Evolutionary conservation across 2,113 vertebrate genomes (phyloP), one percentile per base, ranked within the genome.

Genomic region (Tyrannus savana): DNA sequence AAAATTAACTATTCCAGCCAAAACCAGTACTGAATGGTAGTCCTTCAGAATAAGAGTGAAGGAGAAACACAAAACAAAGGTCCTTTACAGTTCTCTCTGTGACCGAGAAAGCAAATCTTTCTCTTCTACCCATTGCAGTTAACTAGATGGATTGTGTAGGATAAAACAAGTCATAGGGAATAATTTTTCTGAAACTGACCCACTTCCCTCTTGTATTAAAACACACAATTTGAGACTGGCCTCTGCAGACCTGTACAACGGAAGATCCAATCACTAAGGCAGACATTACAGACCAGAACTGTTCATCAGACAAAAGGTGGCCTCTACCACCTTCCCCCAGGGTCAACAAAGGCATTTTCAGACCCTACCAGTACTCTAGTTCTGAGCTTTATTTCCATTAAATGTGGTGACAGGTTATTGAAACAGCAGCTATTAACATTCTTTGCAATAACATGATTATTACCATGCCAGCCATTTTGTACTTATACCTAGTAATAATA

Each of bases 301-400:
- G 18, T 10, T 79, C 0, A 0, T 50, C 46, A 79, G 33, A 69
- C 3, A 46, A 55, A n/a, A 19, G 5, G 21, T 24, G 8, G 7
- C 9, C 79, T 68, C 67, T 79, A 23, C 12, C 9, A 42, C 30
- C 15, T 85, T 72, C 13, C 7, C 18, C 6, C 0, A 19, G 63
- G 19, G 8, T 31, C n/a, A 82, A 5, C 13, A 2, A 5, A 15
- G 10, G 5, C 18, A 35, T 66, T 89, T 89, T 77, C 37, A 87
- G 44, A 72, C 35, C 46, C 17, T 9, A 33, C 3, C 50, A 31
- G 33, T 44, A 37, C 39, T 62, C 8, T 2, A 47, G 17, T 62
- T 31, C 41, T 80, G 46, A 69, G 66, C 7, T n/a, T 31, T 58
- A 41, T 59, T 72, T 55, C 27, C 19, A 33, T 64, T 80, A 94